Evolutionary conservation across 2,113 vertebrate genomes (phyloP), one percentile per base, ranked within the genome.

Genomic region (Hylia prasina): DNA sequence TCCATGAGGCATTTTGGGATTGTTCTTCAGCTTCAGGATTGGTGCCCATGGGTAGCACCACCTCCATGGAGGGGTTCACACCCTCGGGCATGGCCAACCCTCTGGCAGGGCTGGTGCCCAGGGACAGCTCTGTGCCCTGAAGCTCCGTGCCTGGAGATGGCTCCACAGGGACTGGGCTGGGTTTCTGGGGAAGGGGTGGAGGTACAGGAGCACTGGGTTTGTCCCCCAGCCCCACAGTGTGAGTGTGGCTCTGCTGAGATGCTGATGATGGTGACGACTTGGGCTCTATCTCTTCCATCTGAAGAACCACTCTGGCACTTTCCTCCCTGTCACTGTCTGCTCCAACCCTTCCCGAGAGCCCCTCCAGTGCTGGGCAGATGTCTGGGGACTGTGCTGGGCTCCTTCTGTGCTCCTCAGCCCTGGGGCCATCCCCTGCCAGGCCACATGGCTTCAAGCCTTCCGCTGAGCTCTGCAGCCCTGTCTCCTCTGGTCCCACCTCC

Each of bases 231-330:
- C 68, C 51, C 10, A 2, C 1, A 1, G 53, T 22, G 27, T 33
- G 37, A 28, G 27, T 31, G 44, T 48, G 44, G 48, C 76, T 71
- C 33, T 93, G 85, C 87, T 0, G 1, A 15, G 87, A 45, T 31
- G 48, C 27, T 21, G 79, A 63, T 19, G 79, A 69, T 3, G 54
- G 33, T 4, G 60, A 50, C 1, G 7, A 75, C 58, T 58, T 96
- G 68, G 82, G 70, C 44, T 86, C 86, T 92, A 97, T 89, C 40
- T 90, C 96, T 89, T 98, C 98, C 95, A 96, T 97, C 71, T 97
- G 97, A 87, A 97, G 97, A 88, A 97, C 63, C 7, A 79, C 37
- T 65, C 93, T 68, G 76, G 89, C 87, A 63, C 66, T 87, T 83
- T 95, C 76, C 8, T 69, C 89, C 68, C 96, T 93, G 54, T 80